Percentiles rank a stretch among this genome's conserved stretches.
Evolutionary conservation across 2,888 invertebrate species (phyloP).

Genomic region (Heliothis peltigera): DNA sequence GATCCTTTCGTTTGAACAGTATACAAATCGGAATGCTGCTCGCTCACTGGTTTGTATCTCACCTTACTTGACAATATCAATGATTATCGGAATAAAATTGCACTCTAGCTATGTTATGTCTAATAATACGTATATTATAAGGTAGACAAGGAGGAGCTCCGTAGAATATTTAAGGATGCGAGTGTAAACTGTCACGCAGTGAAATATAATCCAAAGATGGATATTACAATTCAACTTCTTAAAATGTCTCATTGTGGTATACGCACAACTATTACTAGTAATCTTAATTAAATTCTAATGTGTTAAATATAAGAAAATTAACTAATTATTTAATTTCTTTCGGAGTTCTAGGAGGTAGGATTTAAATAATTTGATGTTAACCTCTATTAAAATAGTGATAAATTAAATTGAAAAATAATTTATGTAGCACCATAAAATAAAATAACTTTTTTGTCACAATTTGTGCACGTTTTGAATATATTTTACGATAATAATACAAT

Average conservation of each 20-base stretch:
- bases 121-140: constrained; percentile 22
- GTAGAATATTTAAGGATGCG: constrained; percentile 8
- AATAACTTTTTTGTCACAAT: constrained; percentile 36
- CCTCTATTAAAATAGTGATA: constrained; percentile 11
- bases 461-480: constrained; percentile 46
- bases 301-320: constrained; percentile 7
- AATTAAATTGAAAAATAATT: constrained; percentile 19
- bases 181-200: constrained; percentile 7
- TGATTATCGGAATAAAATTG: constrained; percentile 13
- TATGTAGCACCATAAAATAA: constrained; percentile 35
- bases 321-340: constrained; percentile 1
- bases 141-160: not conserved
- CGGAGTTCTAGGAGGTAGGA: constrained; percentile 2
- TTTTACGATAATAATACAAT: constrained; percentile 63
- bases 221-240: constrained; percentile 10
- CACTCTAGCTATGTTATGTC: constrained; percentile 12
- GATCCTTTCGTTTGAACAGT: constrained; percentile 20
- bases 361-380: constrained; percentile 9
- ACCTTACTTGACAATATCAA: constrained; percentile 16
- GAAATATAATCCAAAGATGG: constrained; percentile 8
- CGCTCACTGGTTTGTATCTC: constrained; percentile 23
- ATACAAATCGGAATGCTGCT: constrained; percentile 22
- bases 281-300: constrained; percentile 22
- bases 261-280: constrained; percentile 39
- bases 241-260: constrained; percentile 8